phyloP scores from a whole-genome alignment of 2,797 vertebrate species.

The Rousettus madagascariensis region DNA sequence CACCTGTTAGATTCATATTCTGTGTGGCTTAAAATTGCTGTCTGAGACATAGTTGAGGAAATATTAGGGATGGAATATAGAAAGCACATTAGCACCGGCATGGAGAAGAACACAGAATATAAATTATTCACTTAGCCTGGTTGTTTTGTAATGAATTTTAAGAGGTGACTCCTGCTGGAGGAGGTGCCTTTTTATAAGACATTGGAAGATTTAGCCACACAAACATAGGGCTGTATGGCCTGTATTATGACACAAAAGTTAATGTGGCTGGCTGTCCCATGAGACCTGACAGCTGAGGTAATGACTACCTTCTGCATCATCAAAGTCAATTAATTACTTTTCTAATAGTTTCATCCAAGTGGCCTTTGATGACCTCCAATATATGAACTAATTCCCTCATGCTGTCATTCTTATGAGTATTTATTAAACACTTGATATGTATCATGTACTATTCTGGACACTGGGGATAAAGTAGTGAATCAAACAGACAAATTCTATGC shows the following conservation, averaged over 20 bases:
- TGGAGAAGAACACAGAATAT: background rate
- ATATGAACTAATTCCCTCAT: slow-evolving; percentile 6
- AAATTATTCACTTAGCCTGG: slow-evolving; percentile 37
- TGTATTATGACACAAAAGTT: background rate
- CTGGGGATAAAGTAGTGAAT: background rate
- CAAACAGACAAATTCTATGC: background rate
- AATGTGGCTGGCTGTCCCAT: background rate
- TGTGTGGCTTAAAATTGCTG: slow-evolving; percentile 18
- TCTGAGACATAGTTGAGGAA: slow-evolving; percentile 35
- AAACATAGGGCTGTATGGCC: background rate
- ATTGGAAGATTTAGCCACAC: background rate
- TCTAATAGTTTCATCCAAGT: background rate
- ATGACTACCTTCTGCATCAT: background rate
- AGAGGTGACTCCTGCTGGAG: background rate
- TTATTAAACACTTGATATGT: slow-evolving; percentile 16
- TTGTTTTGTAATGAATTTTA: slow-evolving; percentile 45
- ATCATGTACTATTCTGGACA: background rate
- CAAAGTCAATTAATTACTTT: slow-evolving; percentile 10
- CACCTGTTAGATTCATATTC: slow-evolving; percentile 50
- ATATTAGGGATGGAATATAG: background rate
- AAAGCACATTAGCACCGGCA: background rate
- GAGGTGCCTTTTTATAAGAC: background rate
- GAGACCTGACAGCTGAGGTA: background rate
- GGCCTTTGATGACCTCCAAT: background rate
- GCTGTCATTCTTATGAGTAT: background rate